Conservation (phyloP, 2,888 invertebrate species). For the Yponomeuta malinellus region DNA sequence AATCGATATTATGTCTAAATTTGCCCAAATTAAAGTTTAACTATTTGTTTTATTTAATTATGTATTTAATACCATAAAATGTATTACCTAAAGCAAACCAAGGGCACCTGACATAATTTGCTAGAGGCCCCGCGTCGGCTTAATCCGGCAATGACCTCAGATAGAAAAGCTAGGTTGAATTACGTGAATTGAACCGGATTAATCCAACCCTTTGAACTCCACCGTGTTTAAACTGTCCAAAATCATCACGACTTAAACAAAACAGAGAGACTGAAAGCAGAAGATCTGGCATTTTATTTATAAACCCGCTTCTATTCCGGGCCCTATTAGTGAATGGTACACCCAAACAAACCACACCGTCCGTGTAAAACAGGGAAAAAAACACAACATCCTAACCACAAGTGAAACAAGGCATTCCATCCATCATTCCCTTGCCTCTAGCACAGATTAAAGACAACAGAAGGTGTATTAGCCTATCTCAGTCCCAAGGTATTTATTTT, state of each 20-base stretch:
- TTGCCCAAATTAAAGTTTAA: too few relatives aligned
- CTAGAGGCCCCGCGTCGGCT: too few relatives aligned
- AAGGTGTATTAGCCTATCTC: not conserved
- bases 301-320: not conserved
- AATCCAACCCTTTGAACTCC: too few relatives aligned
- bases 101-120: too few relatives aligned
- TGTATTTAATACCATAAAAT: too few relatives aligned
- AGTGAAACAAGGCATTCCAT: not conserved
- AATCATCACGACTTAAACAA: not conserved
- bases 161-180: too few relatives aligned
- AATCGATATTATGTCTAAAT: too few relatives aligned
- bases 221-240: not conserved
- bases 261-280: not conserved
- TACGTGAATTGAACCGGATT: too few relatives aligned
- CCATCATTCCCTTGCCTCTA: not conserved
- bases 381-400: not conserved
- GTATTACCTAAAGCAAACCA: too few relatives aligned
- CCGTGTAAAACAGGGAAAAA: not conserved
- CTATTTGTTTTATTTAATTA: too few relatives aligned
- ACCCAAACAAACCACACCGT: not conserved
- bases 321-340: constrained; percentile 1
- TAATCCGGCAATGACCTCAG: too few relatives aligned
- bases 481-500: too few relatives aligned
- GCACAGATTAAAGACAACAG: not conserved
- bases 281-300: not conserved